These are phyloP conservation scores for Neoarius graeffei DNA, from an alignment of 2,113 vertebrate species.

Conservation along the genomic window DNA sequence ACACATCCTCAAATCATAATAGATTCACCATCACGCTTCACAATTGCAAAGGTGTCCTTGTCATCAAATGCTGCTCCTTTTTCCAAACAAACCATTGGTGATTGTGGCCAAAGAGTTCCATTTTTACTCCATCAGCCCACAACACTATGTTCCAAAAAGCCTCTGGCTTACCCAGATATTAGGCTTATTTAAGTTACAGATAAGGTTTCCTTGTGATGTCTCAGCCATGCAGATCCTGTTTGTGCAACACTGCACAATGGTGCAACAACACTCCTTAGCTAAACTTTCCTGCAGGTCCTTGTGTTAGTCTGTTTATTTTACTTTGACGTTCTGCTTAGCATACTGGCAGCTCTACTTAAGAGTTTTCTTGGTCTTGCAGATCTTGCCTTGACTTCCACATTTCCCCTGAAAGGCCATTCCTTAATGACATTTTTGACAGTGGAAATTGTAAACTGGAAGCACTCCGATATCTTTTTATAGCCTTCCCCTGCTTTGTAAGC, in stretches of 20 bases:
- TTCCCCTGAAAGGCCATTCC: not conserved
- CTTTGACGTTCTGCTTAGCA: not conserved
- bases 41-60: not conserved
- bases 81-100: not conserved
- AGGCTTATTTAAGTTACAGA: not conserved
- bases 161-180: not conserved
- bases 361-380: not conserved
- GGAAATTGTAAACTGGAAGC: not conserved
- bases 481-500: not conserved
- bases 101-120: not conserved
- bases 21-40: not conserved
- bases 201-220: not conserved
- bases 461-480: not conserved
- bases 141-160: not conserved
- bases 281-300: not conserved
- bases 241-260: not conserved
- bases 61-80: not conserved
- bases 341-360: not conserved
- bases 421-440: not conserved
- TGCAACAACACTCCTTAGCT: not conserved
- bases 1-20: not conserved
- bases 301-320: not conserved
- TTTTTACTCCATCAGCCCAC: not conserved
- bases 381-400: not conserved
- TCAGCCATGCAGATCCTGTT: not conserved